Evolutionary conservation across 1,140 invertebrate genomes (phyloP), one percentile per base, ranked within the genome.

Genomic region (Drosophila lacertosa): DNA sequence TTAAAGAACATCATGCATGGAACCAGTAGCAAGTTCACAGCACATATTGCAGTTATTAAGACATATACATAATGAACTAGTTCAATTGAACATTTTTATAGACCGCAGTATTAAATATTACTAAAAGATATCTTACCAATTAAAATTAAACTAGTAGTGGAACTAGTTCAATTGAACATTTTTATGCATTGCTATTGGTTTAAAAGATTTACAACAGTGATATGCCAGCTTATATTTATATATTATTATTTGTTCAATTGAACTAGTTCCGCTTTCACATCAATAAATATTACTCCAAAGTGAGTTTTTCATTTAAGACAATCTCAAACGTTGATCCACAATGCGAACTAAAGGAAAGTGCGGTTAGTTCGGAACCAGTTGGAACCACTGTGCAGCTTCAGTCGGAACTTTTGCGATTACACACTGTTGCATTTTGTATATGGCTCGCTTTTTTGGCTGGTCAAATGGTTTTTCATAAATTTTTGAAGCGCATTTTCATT

Each of bases 401-500:
- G n/a, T n/a, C 18, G 51, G n/a, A n/a, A n/a, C n/a, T n/a, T n/a
- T n/a, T n/a, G 44, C 58, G 58, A 77, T 65, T 82, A 60, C 63
- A 67, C 35, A 58, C 33, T 67, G 13, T 45, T 60, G 45, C 74
- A 79, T 63, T 63, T 84, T 70, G 60, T 55, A 67, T 65, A 69
- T 37, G 39, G 40, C 59, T 65, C 54, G 45, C 32, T 74, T 69
- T 58, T 55, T n/a, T n/a, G n/a, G 57, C 68, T 78, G 53, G 55
- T 67, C 80, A 72, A 72, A 74, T 80, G 68, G 73, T 32, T 76
- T 76, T 86, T 76, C 80, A 86, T 86, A 76, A 69, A 84, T 84
- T 86, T 84, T 81, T 84, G 51, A 77, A 77, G 60, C 58, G 60
- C 64, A 74, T 58, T 82, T 82, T 83, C 79, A 82, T 83, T 83